Conservation (phyloP, 2,113 vertebrate species). For the Poeciliopsis occidentalis region DNA sequence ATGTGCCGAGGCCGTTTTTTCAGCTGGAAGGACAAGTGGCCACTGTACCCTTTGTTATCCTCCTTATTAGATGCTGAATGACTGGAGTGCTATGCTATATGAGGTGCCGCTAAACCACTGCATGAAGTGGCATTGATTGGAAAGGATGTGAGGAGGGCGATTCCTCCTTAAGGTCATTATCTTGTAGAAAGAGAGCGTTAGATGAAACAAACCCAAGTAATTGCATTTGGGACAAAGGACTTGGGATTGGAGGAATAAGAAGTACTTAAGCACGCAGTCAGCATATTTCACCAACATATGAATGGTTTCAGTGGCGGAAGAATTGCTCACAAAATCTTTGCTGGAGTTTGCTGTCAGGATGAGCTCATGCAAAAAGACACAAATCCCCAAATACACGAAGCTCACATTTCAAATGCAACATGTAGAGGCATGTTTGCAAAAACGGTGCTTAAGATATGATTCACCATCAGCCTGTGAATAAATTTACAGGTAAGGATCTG, state of each 20-base stretch:
- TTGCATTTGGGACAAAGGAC: conserved; percentile 71
- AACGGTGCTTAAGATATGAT: not conserved
- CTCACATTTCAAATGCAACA: not conserved
- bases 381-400: not conserved
- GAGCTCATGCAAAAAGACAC: not conserved
- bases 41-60: conserved; percentile 14
- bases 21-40: conserved; percentile 27
- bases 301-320: conserved; percentile 38
- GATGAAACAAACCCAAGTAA: conserved; percentile 66
- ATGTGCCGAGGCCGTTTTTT: not conserved
- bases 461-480: not conserved
- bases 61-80: conserved; percentile 55
- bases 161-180: conserved; percentile 69
- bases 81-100: conserved; percentile 60
- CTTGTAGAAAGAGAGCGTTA: conserved; percentile 51
- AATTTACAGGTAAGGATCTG: not conserved
- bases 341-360: not conserved
- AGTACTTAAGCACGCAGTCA: conserved; percentile 30
- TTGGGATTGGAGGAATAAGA: conserved; percentile 48
- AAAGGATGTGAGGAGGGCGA: conserved; percentile 46
- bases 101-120: conserved; percentile 64
- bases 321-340: conserved; percentile 43
- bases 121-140: conserved; percentile 67
- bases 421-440: no score
- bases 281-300: conserved; percentile 55